Evolutionary conservation across 2,113 vertebrate species (phyloP).

Genomic region (Corydoras maculifer): DNA sequence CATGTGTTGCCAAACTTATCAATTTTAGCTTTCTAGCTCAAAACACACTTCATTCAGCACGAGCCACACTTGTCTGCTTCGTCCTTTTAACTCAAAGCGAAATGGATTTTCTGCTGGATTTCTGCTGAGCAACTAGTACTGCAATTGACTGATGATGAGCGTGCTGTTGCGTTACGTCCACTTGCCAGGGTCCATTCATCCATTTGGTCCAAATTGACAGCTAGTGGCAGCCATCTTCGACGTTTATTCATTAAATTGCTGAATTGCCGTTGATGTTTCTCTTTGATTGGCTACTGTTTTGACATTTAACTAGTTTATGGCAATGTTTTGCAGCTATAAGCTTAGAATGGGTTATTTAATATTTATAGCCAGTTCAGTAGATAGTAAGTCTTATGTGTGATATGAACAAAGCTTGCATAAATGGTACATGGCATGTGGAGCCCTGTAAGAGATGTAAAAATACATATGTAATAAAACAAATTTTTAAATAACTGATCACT

Average conservation of each 20-base stretch:
- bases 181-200: slow-evolving; percentile 1
- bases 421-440: no score
- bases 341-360: background rate
- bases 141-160: slow-evolving; percentile 23
- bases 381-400: no score
- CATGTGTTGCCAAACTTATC: no score
- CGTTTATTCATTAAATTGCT: slow-evolving; percentile 5
- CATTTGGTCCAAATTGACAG: slow-evolving; percentile 19
- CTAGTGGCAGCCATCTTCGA: slow-evolving; percentile 18
- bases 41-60: background rate
- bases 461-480: no score
- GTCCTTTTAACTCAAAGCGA: slow-evolving; percentile 18
- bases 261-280: background rate
- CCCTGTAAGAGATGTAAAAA: no score
- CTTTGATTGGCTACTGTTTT: background rate
- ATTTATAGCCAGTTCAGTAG: no score
- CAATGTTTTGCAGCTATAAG: background rate
- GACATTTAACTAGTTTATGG: background rate
- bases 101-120: slow-evolving; percentile 26
- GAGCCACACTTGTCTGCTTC: background rate
- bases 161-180: slow-evolving; percentile 12
- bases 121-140: slow-evolving; percentile 18
- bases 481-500: no score
- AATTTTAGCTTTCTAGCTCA: background rate
- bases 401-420: no score